Evolutionary conservation across 2,888 invertebrate genomes (phyloP), one percentile per base, ranked within the genome.

Genomic region (Beris chalybata): DNA sequence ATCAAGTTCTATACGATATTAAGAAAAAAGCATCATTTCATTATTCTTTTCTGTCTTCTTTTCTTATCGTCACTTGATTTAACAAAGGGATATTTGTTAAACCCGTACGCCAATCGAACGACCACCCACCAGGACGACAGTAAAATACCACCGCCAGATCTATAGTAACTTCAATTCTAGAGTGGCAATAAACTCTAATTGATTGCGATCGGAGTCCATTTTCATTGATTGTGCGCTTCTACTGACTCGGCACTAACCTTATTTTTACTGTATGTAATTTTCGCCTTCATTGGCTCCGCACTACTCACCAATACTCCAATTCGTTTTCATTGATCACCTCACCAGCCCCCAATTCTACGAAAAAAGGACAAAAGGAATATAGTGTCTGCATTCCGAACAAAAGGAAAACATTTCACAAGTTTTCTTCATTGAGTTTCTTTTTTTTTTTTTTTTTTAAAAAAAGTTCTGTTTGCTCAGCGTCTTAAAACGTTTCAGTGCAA

Each of bases 361-460:
- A 50, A 48, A 48, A 61, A 50, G 47, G 38, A 61, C 48, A 50
- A 55, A 48, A 58, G 47, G 58, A 45, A 58, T 32, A 48, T 50
- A 59, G 13, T 32, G 50, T 52, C 38, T 58, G 47, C 48, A 29
- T 53, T 63, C 43, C 53, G 54, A 50, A 53, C 53, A 64, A 64
- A 58, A 64, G 64, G 45, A 64, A 64, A 64, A 64, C 64, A 64
- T 64, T 64, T 53, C 53, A 54, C 64, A 38, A 63, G 63, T 63
- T 48, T 48, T 32, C 50, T 53, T 53, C 44, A 53, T 53, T 30
- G 45, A 32, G 30, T 54, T 54, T 52, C 38, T 64, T 54, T 43
- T 13, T 29, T 29, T 54, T 54, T 52, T 15, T 64, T 54, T 43
- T 13, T 29, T 38, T 22, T 7, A 61, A 61, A 58, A 58, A 61